Evolutionary conservation across 2,797 vertebrate genomes (phyloP).

Genomic region (Danio albolineatus): DNA sequence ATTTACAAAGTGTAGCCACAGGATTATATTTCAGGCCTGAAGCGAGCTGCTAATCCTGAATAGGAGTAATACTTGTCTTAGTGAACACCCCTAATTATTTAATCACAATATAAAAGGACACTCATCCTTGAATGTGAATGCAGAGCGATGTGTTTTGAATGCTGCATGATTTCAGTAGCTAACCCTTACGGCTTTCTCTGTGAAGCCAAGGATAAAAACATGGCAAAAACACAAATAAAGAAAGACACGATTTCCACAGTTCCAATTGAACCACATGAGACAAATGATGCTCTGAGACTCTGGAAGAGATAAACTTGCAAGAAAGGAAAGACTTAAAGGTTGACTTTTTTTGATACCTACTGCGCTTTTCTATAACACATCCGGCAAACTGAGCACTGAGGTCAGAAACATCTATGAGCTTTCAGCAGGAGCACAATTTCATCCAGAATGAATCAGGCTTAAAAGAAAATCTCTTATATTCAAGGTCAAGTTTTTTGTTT

Average conservation of each 20-base stretch:
- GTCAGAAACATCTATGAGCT: slow-evolving; percentile 13
- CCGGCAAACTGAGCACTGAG: slow-evolving; percentile 22
- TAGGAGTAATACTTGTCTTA: not conserved
- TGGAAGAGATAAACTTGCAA: not conserved
- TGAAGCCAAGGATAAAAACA: not conserved
- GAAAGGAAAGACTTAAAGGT: slow-evolving; percentile 6
- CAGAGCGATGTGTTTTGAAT: not conserved
- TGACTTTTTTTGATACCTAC: not conserved
- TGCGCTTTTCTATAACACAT: not conserved
- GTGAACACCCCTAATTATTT: not conserved
- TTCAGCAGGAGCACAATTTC: not conserved
- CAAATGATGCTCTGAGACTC: slow-evolving; percentile 24
- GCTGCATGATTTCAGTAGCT: not conserved
- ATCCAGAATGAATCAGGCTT: not conserved
- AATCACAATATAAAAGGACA: not conserved
- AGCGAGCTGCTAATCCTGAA: not conserved
- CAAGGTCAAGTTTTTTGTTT: slow-evolving; percentile 27
- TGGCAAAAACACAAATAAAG: not conserved
- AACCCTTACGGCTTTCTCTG: not conserved
- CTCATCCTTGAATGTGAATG: not conserved
- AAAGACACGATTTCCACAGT: not conserved
- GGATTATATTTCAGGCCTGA: not conserved
- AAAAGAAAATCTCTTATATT: not conserved
- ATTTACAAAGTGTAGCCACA: not conserved
- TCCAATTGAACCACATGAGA: not conserved